Percentiles rank a stretch among this genome's conserved stretches.
Conservation (phyloP, 2,888 invertebrate genomes). For the Andrena minutula region DNA sequence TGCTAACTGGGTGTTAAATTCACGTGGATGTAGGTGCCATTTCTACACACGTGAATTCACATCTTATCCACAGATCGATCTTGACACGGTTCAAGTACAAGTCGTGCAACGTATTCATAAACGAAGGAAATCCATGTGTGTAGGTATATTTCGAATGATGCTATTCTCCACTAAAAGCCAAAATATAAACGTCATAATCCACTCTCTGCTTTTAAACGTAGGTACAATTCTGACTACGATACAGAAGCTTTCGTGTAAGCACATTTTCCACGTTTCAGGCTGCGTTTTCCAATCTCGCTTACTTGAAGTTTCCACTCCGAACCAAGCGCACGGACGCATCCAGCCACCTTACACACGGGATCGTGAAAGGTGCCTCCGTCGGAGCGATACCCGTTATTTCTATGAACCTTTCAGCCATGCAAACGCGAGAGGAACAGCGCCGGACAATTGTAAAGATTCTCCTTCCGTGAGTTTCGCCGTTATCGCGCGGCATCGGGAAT, state of each 20-base stretch:
- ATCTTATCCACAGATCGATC: too few relatives aligned
- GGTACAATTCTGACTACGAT: background rate
- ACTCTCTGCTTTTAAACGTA: background rate
- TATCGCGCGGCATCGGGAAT: slow-evolving; percentile 17
- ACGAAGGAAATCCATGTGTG: too few relatives aligned
- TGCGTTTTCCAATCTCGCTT: background rate
- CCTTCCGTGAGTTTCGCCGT: background rate
- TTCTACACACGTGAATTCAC: background rate
- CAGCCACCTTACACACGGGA: background rate
- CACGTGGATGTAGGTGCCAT: background rate
- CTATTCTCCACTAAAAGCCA: background rate
- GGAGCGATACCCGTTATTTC: slow-evolving; percentile 20
- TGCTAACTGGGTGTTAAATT: background rate
- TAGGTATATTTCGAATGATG: too few relatives aligned
- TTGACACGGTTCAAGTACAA: too few relatives aligned
- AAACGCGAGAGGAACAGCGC: background rate
- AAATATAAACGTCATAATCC: background rate
- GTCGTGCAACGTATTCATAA: too few relatives aligned
- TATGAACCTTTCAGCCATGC: slow-evolving; percentile 3
- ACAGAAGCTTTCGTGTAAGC: background rate
- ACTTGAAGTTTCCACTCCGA: background rate
- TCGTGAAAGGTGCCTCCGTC: background rate
- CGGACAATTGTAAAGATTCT: slow-evolving; percentile 1
- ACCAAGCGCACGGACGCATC: background rate
- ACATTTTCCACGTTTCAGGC: background rate